A percentile compares a stretch with the other conserved stretches of the same genome.
Evolutionary conservation across 2,113 vertebrate species (phyloP).

Genomic region (Lepidothrix coronata): DNA sequence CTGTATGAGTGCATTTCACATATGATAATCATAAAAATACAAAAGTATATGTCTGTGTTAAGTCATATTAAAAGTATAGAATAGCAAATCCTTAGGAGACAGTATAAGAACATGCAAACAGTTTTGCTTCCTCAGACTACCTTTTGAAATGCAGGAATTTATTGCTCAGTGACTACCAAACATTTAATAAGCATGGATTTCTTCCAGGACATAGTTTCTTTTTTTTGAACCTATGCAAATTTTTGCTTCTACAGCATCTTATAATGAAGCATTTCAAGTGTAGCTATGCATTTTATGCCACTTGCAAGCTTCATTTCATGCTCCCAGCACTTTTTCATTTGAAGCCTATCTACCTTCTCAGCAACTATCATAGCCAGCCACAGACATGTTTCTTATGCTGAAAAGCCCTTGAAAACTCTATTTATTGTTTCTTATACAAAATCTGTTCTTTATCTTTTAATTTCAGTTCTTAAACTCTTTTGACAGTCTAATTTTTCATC

Average conservation of each 20-base stretch:
- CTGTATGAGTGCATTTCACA: neutral
- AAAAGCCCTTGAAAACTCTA: neutral
- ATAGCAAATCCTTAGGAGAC: neutral
- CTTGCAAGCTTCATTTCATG: neutral
- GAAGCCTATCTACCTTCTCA: neutral
- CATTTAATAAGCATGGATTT: neutral
- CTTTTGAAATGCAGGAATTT: neutral
- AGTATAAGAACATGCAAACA: neutral
- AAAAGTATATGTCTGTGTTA: neutral
- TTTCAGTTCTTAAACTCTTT: conserved; percentile 21
- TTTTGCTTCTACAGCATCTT: neutral
- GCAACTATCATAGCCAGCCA: neutral
- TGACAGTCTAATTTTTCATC: conserved; percentile 45
- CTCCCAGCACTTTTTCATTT: neutral
- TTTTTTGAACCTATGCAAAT: neutral
- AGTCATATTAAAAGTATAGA: neutral
- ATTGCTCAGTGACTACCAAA: neutral
- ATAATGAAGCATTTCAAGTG: neutral
- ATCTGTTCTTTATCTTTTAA: conserved; percentile 36
- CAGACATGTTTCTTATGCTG: neutral
- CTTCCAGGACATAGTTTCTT: neutral
- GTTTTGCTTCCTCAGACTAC: neutral
- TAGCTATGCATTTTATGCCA: neutral
- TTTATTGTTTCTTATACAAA: conserved; percentile 12
- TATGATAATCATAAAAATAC: neutral